phyloP scores from a whole-genome alignment of 2,113 vertebrate species.

The Nipponia nippon region DNA sequence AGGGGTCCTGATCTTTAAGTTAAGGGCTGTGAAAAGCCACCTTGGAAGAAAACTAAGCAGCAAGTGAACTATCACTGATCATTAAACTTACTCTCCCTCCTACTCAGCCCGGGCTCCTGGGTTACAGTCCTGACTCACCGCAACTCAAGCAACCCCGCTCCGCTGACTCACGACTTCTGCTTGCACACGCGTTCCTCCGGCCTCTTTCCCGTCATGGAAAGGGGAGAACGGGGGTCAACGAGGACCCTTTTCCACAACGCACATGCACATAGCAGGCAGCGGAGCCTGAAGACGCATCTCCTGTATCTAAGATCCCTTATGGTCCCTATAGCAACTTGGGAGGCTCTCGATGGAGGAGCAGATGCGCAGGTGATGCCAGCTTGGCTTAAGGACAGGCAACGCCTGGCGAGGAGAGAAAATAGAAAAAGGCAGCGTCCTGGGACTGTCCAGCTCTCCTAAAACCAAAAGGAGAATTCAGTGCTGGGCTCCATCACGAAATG shows the following conservation, averaged over 20 bases:
- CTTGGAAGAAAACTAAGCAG: not conserved
- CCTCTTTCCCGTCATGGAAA: fast-evolving
- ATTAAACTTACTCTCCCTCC: conserved; percentile 39
- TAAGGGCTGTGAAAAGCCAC: not conserved
- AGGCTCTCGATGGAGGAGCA: not conserved
- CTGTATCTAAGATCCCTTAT: not conserved
- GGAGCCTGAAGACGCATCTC: not conserved
- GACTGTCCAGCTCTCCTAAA: not conserved
- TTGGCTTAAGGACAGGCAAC: not conserved
- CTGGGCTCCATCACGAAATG: not conserved
- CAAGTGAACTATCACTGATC: conserved; percentile 42
- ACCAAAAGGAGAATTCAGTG: not conserved
- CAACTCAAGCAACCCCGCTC: not conserved
- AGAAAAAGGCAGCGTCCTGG: fast-evolving
- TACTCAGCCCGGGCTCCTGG: conserved; percentile 26
- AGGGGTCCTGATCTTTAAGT: not conserved
- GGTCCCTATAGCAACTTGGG: not conserved
- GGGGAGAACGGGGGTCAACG: not conserved
- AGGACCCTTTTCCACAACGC: not conserved
- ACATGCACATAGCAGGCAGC: fast-evolving
- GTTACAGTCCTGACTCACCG: conserved; percentile 28
- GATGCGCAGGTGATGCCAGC: not conserved
- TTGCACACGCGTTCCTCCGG: not conserved
- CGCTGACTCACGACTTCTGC: conserved; percentile 29
- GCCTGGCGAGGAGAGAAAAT: not conserved